Conservation (phyloP, 2,888 invertebrate genomes). For the Erebia epiphron region DNA sequence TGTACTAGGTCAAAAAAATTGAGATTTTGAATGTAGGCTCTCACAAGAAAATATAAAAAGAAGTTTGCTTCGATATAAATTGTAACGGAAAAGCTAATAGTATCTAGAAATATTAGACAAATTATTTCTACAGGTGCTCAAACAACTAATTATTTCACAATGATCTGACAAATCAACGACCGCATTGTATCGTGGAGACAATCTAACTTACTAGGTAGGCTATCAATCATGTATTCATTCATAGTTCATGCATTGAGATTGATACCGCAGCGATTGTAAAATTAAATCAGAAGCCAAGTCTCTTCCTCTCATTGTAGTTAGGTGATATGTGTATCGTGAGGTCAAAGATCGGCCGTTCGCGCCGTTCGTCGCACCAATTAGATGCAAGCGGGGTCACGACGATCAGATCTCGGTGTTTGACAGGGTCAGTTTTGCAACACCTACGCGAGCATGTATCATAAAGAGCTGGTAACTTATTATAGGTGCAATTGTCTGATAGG, state of each 20-base stretch:
- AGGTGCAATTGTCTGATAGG: too few species aligned
- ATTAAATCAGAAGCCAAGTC: constrained; percentile 46
- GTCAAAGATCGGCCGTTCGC: constrained; percentile 79
- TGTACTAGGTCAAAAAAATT: too few species aligned
- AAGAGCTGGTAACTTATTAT: neutral
- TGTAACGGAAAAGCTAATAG: too few species aligned
- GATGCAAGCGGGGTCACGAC: constrained; percentile 66
- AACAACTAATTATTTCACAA: neutral
- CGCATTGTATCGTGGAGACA: too few species aligned
- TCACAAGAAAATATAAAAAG: too few species aligned
- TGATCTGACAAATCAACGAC: neutral
- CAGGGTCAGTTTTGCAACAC: constrained; percentile 62
- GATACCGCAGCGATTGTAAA: constrained; percentile 33
- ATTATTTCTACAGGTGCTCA: too few species aligned
- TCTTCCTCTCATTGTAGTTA: constrained; percentile 42
- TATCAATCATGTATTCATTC: neutral
- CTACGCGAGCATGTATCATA: constrained; percentile 49
- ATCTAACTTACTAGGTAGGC: neutral
- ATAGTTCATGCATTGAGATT: neutral
- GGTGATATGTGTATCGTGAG: constrained; percentile 70
- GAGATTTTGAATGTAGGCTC: too few species aligned
- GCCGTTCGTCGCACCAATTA: constrained; percentile 64
- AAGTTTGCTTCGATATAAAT: too few species aligned
- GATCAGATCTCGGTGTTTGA: constrained; percentile 57
- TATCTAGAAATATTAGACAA: too few species aligned